Percentiles rank a stretch among this genome's conserved stretches.
These are phyloP conservation scores for Cyclophora punctaria DNA, from an alignment of 2,888 invertebrate species.

Conservation along the genomic window DNA sequence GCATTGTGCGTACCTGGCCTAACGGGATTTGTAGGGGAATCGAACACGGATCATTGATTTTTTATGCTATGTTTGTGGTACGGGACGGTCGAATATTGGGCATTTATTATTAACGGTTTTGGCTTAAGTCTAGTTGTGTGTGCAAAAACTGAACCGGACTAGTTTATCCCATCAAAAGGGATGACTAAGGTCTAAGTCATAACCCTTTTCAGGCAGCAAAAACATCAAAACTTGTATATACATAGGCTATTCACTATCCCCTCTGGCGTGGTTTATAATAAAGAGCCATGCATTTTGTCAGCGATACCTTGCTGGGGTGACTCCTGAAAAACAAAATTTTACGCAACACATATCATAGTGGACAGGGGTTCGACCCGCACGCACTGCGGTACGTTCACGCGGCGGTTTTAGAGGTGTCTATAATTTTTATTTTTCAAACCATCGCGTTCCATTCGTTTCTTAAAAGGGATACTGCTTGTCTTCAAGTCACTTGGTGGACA, in stretches of 20 bases:
- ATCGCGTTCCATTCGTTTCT: too few relatives aligned
- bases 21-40: slow-evolving; percentile 23
- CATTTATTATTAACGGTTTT: neutral
- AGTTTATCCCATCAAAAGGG: neutral
- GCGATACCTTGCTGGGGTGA: slow-evolving; percentile 47
- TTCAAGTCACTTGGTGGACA: too few relatives aligned
- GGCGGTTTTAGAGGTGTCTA: slow-evolving; percentile 7
- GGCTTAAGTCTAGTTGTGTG: neutral
- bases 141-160: too few relatives aligned
- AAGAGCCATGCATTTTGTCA: slow-evolving; percentile 63
- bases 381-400: slow-evolving; percentile 33
- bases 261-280: slow-evolving; percentile 38
- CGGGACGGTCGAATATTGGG: neutral
- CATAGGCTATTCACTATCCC: slow-evolving; percentile 26
- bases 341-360: slow-evolving; percentile 72
- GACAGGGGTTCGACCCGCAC: slow-evolving; percentile 39
- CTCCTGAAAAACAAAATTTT: slow-evolving; percentile 72
- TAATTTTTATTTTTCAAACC: too few relatives aligned
- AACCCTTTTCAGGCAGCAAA: neutral
- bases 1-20: slow-evolving; percentile 35
- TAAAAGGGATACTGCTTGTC: too few relatives aligned
- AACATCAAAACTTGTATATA: neutral
- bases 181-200: neutral
- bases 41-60: slow-evolving; percentile 15
- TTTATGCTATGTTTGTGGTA: slow-evolving; percentile 10